A percentile compares a stretch with the other conserved stretches of the same genome.
Evolutionary conservation across 92 coral and sea anemone species (phyloP).

Genomic region (Epizoanthus fatuus): DNA sequence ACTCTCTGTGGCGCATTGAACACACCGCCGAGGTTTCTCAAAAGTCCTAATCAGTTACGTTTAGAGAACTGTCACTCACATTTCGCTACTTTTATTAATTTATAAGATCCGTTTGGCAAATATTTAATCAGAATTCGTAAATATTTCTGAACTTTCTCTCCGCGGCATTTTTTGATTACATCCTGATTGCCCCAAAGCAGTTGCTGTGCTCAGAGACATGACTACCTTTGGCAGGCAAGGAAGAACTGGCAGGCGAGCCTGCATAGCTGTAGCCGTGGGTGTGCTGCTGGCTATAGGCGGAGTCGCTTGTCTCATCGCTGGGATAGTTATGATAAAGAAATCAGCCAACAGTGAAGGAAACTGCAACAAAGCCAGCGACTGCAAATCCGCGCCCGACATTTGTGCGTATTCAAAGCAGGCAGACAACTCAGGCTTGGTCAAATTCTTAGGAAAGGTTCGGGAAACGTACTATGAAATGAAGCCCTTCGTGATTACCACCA

Average conservation of each 20-base stretch:
- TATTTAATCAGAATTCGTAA: constrained; percentile 11
- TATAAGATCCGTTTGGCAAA: background rate
- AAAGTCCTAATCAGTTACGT: background rate
- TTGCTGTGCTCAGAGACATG: constrained; percentile 1
- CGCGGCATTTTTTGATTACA: background rate
- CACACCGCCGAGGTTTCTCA: too few relatives aligned
- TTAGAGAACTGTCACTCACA: background rate
- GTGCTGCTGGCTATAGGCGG: constrained; percentile 16
- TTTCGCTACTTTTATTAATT: constrained; percentile 1
- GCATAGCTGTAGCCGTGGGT: background rate
- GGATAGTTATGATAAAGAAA: background rate
- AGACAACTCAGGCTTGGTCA: constrained; percentile 67
- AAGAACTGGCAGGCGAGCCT: constrained; percentile 2
- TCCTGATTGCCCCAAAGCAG: background rate
- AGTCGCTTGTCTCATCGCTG: constrained; percentile 32
- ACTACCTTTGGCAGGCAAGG: constrained; percentile 7
- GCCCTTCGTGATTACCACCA: constrained; percentile 65
- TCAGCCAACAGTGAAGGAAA: background rate
- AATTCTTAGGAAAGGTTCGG: constrained; percentile 74
- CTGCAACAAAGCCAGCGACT: background rate
- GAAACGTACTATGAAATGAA: constrained; percentile 69
- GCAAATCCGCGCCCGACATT: constrained; percentile 7
- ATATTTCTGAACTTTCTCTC: background rate
- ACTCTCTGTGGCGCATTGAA: too few relatives aligned
- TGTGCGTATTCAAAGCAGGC: constrained; percentile 80